phyloP scores from a whole-genome alignment of 2,888 invertebrate genomes.

The Protodeltote pygarga region DNA sequence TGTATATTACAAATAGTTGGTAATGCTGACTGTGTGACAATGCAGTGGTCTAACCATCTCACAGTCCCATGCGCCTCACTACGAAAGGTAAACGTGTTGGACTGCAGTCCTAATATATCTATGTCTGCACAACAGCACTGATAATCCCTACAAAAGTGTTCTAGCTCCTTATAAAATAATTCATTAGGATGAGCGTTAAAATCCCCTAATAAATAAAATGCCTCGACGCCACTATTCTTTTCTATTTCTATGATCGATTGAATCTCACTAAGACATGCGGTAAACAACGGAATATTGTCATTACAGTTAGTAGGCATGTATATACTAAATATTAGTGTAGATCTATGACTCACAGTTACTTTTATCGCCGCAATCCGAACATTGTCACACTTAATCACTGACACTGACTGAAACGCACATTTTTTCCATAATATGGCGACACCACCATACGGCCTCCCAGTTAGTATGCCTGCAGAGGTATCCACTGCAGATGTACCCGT shows the following conservation, averaged over 20 bases:
- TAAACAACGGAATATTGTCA: constrained; percentile 7
- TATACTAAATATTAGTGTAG: constrained; percentile 4
- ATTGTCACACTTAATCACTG: constrained; percentile 9
- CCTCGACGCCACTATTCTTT: constrained; percentile 13
- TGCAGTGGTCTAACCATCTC: not conserved
- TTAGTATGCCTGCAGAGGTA: constrained; percentile 1
- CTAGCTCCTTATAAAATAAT: constrained; percentile 21
- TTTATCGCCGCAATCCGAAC: constrained; percentile 8
- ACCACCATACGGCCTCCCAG: constrained; percentile 8
- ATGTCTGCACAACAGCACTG: constrained; percentile 1
- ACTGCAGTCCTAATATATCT: not conserved
- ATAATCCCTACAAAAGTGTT: not conserved
- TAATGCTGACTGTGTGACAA: not conserved
- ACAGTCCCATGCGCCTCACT: not conserved
- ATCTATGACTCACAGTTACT: not conserved
- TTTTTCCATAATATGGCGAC: constrained; percentile 10
- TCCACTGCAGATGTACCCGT: constrained; percentile 24
- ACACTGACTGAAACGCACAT: not conserved
- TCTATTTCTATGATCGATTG: not conserved
- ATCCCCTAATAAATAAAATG: too few relatives aligned
- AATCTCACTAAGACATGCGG: constrained; percentile 1
- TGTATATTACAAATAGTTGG: not conserved
- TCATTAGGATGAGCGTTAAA: constrained; percentile 22
- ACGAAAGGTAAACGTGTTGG: not conserved
- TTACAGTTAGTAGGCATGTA: constrained; percentile 8